A percentile compares a stretch with the other conserved stretches of the same genome.
These are phyloP conservation scores for Calephelis nemesis DNA, from an alignment of 1,140 invertebrate species.

Conservation along the genomic window DNA sequence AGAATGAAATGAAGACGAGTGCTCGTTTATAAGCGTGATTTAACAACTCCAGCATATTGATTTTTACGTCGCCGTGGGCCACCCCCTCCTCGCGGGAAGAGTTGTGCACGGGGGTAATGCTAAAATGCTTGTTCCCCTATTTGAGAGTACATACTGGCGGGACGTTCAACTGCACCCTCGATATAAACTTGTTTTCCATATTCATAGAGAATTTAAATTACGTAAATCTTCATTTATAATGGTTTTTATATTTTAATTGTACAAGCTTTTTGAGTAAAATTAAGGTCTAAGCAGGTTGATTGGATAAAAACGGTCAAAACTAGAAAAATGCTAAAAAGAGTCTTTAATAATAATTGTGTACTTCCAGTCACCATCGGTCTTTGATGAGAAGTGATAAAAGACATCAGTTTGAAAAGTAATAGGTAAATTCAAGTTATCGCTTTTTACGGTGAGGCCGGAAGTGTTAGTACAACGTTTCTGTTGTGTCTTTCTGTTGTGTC, in stretches of 20 bases:
- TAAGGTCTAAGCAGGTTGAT: too few relatives aligned
- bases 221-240: too few relatives aligned
- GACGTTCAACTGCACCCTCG: slow-evolving; percentile 53
- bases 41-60: slow-evolving; percentile 86
- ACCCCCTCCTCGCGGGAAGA: slow-evolving; percentile 76
- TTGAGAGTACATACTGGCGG: slow-evolving; percentile 78
- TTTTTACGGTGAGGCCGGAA: slow-evolving; percentile 63
- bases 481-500: slow-evolving; percentile 62
- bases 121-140: slow-evolving; percentile 79
- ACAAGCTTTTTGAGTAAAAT: too few relatives aligned
- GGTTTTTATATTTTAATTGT: too few relatives aligned
- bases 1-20: slow-evolving; percentile 81
- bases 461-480: slow-evolving; percentile 58
- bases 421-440: slow-evolving; percentile 40
- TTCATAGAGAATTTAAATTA: slow-evolving; percentile 45
- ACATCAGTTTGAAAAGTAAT: too few relatives aligned
- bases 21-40: slow-evolving; percentile 86
- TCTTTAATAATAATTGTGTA: too few relatives aligned
- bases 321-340: too few relatives aligned
- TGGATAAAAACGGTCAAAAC: too few relatives aligned
- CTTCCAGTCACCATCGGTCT: too few relatives aligned
- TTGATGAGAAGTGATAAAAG: too few relatives aligned
- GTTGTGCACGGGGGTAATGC: slow-evolving; percentile 79
- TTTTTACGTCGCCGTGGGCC: slow-evolving; percentile 82
- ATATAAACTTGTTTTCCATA: slow-evolving; percentile 49